Percentiles rank a stretch among this genome's conserved stretches.
phyloP scores from a whole-genome alignment of 1,140 invertebrate genomes.

The Pseudoatta argentina region DNA sequence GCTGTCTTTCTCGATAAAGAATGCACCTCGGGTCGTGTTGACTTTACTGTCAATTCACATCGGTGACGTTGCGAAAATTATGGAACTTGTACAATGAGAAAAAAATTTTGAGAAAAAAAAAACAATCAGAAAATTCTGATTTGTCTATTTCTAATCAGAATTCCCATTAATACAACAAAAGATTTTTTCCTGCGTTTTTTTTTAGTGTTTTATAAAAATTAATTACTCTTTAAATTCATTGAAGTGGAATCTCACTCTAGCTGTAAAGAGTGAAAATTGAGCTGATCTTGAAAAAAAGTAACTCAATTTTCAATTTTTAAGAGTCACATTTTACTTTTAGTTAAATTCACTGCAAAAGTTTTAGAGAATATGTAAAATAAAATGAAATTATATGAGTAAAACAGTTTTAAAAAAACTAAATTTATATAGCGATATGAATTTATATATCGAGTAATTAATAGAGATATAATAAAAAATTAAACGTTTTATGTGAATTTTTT shows the following conservation, averaged over 20 bases:
- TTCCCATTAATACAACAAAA: background rate
- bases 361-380: background rate
- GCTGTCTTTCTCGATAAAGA: constrained; percentile 17
- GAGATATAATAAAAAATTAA: background rate
- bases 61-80: background rate
- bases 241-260: too few species aligned
- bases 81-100: background rate
- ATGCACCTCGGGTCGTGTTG: background rate
- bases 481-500: background rate
- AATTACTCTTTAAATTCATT: too few species aligned
- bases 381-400: background rate
- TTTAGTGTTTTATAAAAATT: too few species aligned
- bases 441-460: background rate
- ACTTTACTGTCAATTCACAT: background rate
- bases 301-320: too few species aligned
- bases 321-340: too few species aligned
- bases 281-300: too few species aligned
- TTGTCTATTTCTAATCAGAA: too few species aligned
- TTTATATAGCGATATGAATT: background rate
- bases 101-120: too few species aligned
- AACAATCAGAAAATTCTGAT: too few species aligned
- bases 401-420: background rate
- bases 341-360: too few species aligned
- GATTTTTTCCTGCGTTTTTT: too few species aligned
- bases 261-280: too few species aligned